Conservation (phyloP, 2,797 vertebrate species). For the Megalops cyprinoides region DNA sequence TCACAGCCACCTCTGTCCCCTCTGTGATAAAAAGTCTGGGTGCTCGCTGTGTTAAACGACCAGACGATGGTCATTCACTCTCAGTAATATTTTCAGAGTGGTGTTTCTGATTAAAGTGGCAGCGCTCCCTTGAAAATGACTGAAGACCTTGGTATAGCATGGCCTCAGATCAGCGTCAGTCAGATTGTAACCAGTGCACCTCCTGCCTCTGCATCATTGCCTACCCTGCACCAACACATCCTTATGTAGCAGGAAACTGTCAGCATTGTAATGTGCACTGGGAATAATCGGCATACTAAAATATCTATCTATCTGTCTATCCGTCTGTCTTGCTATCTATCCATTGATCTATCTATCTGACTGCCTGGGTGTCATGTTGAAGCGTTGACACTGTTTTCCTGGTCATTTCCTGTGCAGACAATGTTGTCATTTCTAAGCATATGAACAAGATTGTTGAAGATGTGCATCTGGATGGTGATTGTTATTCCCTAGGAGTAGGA, state of each 20-base stretch:
- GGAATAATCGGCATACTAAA: neutral
- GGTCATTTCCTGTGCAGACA: neutral
- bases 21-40: neutral
- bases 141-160: conserved; percentile 59
- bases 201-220: conserved; percentile 43
- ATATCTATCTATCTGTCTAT: no score
- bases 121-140: conserved; percentile 65
- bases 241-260: neutral
- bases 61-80: conserved; percentile 55
- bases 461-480: neutral
- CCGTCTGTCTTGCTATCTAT: no score
- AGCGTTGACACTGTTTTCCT: neutral
- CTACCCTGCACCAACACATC: neutral
- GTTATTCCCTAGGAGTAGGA: neutral
- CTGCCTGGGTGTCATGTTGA: neutral
- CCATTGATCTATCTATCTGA: neutral
- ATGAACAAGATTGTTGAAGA: neutral
- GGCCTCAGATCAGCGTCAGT: no score
- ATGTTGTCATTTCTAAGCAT: neutral
- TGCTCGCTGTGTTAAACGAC: conserved; percentile 1
- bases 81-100: conserved; percentile 51
- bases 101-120: conserved; percentile 55
- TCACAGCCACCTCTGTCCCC: neutral
- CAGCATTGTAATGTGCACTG: neutral
- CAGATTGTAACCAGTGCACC: no score